Conservation (phyloP, 2,113 vertebrate genomes). For the Epinephelus moara region DNA sequence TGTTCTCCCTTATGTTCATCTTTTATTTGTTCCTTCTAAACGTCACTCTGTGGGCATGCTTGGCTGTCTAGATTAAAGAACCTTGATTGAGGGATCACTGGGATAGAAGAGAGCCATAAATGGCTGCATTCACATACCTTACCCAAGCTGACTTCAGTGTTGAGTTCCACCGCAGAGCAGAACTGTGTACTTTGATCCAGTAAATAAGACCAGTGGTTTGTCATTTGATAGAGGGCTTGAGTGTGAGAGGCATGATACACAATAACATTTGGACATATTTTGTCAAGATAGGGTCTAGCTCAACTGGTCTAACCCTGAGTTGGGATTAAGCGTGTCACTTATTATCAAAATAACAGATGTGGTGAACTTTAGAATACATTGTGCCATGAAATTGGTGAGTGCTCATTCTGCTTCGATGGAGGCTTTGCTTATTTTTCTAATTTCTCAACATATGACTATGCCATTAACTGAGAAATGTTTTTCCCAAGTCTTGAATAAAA, state of each 20-base stretch:
- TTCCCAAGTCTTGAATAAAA: not conserved
- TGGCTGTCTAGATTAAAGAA: slow-evolving; percentile 30
- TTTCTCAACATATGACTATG: not conserved
- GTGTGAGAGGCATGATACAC: slow-evolving; percentile 42
- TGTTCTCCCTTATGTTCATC: slow-evolving; percentile 11
- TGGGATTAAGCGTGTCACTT: slow-evolving; percentile 53
- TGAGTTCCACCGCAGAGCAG: slow-evolving; percentile 49
- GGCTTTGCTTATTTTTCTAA: not conserved
- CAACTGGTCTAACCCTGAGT: slow-evolving; percentile 17
- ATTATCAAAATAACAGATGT: slow-evolving; percentile 60
- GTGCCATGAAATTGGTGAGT: slow-evolving; percentile 6
- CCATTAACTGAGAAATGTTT: not conserved
- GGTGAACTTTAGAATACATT: slow-evolving; percentile 23
- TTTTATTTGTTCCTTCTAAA: slow-evolving; percentile 24
- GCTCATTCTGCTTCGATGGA: slow-evolving; percentile 6
- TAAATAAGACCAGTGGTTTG: slow-evolving; percentile 60
- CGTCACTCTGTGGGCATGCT: not conserved
- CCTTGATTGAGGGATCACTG: slow-evolving; percentile 20
- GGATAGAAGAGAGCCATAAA: slow-evolving; percentile 38
- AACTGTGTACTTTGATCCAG: slow-evolving; percentile 56
- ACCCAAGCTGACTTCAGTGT: slow-evolving; percentile 42
- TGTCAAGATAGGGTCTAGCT: slow-evolving; percentile 50
- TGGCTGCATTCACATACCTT: slow-evolving; percentile 48
- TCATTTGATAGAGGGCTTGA: slow-evolving; percentile 57
- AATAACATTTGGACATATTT: slow-evolving; percentile 77